Evolutionary conservation across 2,797 vertebrate genomes (phyloP).

Genomic region (Lithobates sylvaticus): DNA sequence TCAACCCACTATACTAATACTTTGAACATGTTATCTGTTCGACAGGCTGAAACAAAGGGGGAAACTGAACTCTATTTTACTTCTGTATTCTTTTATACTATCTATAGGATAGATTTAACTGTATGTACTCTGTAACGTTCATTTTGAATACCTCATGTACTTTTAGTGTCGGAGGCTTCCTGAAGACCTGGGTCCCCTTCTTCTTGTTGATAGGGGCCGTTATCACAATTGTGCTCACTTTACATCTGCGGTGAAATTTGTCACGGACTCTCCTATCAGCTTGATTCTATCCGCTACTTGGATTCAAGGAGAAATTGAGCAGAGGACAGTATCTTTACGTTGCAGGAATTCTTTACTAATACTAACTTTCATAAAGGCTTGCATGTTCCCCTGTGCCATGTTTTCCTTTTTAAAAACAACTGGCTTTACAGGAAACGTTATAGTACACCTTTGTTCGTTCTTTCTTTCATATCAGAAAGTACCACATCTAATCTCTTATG

Average conservation of each 20-base stretch:
- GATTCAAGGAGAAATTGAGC: background rate
- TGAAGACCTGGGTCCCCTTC: constrained; percentile 97
- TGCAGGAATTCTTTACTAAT: background rate
- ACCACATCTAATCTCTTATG: constrained; percentile 1
- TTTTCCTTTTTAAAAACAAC: constrained; percentile 14
- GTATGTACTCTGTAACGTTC: no score
- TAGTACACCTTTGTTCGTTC: background rate
- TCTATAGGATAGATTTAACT: no score
- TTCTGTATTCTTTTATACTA: no score
- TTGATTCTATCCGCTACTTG: background rate
- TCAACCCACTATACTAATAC: no score
- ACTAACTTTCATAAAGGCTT: constrained; percentile 10
- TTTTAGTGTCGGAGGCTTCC: constrained; percentile 85
- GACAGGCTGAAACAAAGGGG: no score
- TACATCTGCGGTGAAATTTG: constrained; percentile 83
- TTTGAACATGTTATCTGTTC: no score
- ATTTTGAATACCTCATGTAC: constrained; percentile 34
- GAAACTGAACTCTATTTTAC: no score
- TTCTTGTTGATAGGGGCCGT: constrained; percentile 85
- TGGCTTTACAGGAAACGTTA: constrained; percentile 20
- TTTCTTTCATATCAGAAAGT: background rate
- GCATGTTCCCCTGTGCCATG: constrained; percentile 8
- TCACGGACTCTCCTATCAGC: constrained; percentile 15
- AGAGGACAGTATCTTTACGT: constrained; percentile 11
- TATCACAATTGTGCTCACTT: constrained; percentile 82